Conservation (phyloP, 1,140 invertebrate genomes). For the Halesus radiatus region DNA sequence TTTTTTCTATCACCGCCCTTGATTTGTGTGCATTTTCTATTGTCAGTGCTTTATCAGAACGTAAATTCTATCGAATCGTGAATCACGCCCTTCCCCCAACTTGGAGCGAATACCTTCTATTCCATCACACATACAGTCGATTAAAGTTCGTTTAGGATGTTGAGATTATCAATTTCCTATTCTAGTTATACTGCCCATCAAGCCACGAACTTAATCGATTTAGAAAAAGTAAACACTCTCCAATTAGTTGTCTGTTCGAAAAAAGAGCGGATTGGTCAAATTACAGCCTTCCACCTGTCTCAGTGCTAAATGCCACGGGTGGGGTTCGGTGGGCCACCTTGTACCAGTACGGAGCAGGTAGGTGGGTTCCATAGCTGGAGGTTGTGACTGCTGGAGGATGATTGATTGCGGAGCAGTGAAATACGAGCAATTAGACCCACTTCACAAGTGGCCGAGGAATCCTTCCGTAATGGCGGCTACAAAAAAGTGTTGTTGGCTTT, state of each 20-base stretch:
- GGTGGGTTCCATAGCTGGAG: too few relatives aligned
- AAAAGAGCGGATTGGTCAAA: not conserved
- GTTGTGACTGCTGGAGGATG: slow-evolving; percentile 15
- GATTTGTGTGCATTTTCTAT: too few relatives aligned
- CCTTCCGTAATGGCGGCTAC: slow-evolving; percentile 42
- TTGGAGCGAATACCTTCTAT: too few relatives aligned
- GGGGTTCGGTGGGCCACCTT: not conserved
- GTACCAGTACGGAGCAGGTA: not conserved
- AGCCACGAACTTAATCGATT: slow-evolving; percentile 3
- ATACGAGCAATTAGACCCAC: slow-evolving; percentile 47
- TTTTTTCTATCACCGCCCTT: too few relatives aligned
- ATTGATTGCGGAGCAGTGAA: slow-evolving; percentile 42
- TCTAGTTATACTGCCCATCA: not conserved
- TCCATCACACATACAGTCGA: too few relatives aligned
- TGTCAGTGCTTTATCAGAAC: too few relatives aligned
- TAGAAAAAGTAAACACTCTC: slow-evolving; percentile 5
- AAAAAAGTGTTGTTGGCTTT: slow-evolving; percentile 21
- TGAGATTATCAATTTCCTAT: not conserved
- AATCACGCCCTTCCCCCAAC: too few relatives aligned
- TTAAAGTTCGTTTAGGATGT: not conserved
- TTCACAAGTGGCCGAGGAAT: slow-evolving; percentile 48
- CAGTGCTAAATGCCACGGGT: not conserved
- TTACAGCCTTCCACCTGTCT: slow-evolving; percentile 3
- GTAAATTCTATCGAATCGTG: too few relatives aligned
- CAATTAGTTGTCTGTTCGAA: slow-evolving; percentile 18